Evolutionary conservation across 2,113 vertebrate genomes (phyloP).

Genomic region (Phrynocephalus versicolor): DNA sequence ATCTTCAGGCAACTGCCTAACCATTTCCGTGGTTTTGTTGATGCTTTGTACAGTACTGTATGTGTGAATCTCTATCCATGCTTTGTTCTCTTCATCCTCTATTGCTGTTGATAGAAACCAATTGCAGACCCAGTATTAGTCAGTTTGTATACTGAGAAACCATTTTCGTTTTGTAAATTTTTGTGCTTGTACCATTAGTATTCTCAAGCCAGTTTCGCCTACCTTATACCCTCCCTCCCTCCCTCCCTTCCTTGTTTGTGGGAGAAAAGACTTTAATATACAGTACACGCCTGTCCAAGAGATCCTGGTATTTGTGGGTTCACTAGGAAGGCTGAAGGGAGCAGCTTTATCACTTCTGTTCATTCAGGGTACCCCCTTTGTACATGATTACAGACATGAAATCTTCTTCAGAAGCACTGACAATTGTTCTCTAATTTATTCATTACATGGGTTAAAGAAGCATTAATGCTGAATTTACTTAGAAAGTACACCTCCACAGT

Average conservation of each 20-base stretch:
- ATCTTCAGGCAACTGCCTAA: not conserved
- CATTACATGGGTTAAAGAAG: slow-evolving; percentile 4
- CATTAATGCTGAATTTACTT: not conserved
- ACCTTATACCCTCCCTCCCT: no score
- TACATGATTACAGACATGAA: not conserved
- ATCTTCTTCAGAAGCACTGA: not conserved
- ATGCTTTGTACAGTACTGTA: not conserved
- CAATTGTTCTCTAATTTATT: not conserved
- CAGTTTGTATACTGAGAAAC: not conserved
- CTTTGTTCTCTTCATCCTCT: not conserved
- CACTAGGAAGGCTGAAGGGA: no score
- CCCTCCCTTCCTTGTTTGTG: not conserved
- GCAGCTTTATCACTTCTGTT: not conserved
- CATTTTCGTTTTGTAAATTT: not conserved
- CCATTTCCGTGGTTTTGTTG: not conserved
- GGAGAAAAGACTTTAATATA: not conserved
- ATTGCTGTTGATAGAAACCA: not conserved
- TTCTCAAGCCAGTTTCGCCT: no score
- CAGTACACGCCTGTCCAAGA: not conserved
- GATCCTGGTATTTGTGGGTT: not conserved
- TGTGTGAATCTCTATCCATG: not conserved
- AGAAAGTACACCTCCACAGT: not conserved
- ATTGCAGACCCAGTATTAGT: no score
- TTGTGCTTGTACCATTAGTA: not conserved
- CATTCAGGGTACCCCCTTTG: not conserved